Evolutionary conservation across 2,113 vertebrate genomes (phyloP), one percentile per base, ranked within the genome.

Genomic region (Lichenostomus cassidix): DNA sequence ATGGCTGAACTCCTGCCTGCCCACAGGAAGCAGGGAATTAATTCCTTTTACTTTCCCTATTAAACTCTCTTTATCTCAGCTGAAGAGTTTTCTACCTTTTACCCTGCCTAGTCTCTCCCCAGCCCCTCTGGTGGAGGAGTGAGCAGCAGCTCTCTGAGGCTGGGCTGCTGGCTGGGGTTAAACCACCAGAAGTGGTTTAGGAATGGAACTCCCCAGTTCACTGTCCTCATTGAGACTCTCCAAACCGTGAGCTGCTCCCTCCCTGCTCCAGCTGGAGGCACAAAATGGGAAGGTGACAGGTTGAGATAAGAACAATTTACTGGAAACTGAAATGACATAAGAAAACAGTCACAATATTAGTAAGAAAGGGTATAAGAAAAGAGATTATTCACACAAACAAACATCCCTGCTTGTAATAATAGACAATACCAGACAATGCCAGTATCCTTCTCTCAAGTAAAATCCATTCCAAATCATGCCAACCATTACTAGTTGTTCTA

Each of bases 1-100:
- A 24, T 2, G 16, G 16, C 27, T 67, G 33, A 65, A 31, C 16
- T 15, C 41, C 77, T 68, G 50, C 27, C n/a, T 56, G 41, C 3
- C 50, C 10, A 0, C 25, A 12, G 8, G 2, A 3, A 68, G 13
- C 41, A 47, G 5, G 1, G 41, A 39, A 56, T 56, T 25, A 16
- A 46, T 56, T 10, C 27, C 41, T 56, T 67, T 80, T 46, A 11
- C 16, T 25, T 46, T 67, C 50, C 41, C 7, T 56, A 10, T 15
- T 46, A 56, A 37, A 25, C n/a, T 44, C 9, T 19, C 25, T 21
- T 37, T 46, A 15, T 31, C 15, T 31, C 52, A 80, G 11, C 16
- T 33, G 27, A 6, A 31, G 27, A 25, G 12, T 37, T 47, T 67
- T 47, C 10, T 16, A 15, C 41, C 16, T 81, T 68, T 56, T 15